phyloP scores from a whole-genome alignment of 2,888 invertebrate genomes.

The Melangyna quadrimaculata region DNA sequence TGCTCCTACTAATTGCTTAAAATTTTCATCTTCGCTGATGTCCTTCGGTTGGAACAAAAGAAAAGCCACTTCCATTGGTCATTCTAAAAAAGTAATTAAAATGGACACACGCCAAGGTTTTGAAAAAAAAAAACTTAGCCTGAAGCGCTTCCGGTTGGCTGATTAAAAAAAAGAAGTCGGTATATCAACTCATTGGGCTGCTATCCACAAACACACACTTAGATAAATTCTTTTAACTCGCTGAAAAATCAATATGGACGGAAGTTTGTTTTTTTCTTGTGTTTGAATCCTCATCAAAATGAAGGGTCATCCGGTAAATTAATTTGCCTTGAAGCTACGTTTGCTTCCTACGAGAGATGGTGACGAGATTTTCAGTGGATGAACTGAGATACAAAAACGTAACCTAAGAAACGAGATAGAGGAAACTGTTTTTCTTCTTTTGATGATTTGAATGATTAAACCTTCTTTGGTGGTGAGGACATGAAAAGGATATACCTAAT shows the following conservation, averaged over 20 bases:
- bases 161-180: conserved; percentile 41
- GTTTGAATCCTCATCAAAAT: conserved; percentile 64
- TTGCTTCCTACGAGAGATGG: conserved; percentile 39
- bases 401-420: conserved; percentile 32
- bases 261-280: conserved; percentile 41
- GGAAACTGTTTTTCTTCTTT: conserved; percentile 44
- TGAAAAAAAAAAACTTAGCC: conserved; percentile 23
- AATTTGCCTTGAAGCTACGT: conserved; percentile 64
- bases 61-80: conserved; percentile 19
- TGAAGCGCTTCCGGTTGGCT: conserved; percentile 53
- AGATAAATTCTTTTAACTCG: conserved; percentile 13
- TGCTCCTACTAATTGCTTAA: conserved; percentile 52
- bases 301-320: conserved; percentile 72
- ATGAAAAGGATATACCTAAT: conserved; percentile 11
- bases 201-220: conserved; percentile 57
- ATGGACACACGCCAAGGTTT: conserved; percentile 42
- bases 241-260: conserved; percentile 65
- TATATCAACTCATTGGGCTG: conserved; percentile 57
- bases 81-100: conserved; percentile 54
- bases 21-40: conserved; percentile 24
- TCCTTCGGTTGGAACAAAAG: background rate
- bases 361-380: conserved; percentile 29
- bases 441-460: conserved; percentile 48
- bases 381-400: conserved; percentile 15
- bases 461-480: background rate